A percentile compares a stretch with the other conserved stretches of the same genome.
phyloP scores from a whole-genome alignment of 2,888 invertebrate species.

The Caenorhabditis sp. region DNA sequence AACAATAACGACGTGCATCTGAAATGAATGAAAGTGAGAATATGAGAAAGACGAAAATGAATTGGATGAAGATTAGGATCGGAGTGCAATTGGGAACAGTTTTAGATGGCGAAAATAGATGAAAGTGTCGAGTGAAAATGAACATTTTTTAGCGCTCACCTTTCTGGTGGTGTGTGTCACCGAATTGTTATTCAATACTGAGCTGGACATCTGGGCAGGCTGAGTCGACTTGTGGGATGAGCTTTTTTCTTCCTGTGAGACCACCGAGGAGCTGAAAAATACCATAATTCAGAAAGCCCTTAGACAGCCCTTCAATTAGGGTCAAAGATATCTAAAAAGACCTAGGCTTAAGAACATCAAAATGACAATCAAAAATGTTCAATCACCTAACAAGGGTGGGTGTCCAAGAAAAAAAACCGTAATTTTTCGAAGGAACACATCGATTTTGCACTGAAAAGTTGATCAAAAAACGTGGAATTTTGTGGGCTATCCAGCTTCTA shows the following conservation, averaged over 20 bases:
- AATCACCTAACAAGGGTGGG: too few relatives aligned
- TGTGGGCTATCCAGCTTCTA: too few relatives aligned
- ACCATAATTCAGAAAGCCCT: constrained; percentile 2
- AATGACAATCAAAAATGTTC: too few relatives aligned
- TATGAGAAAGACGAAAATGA: background rate
- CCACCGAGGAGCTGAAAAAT: constrained; percentile 17
- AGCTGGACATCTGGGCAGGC: constrained; percentile 40
- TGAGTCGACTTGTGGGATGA: constrained; percentile 14
- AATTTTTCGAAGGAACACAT: too few relatives aligned
- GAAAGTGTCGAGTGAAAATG: constrained; percentile 8
- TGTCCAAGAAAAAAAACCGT: too few relatives aligned
- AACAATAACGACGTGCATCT: constrained; percentile 70
- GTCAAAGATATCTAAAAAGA: too few relatives aligned
- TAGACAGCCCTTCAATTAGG: too few relatives aligned
- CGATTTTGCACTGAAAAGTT: too few relatives aligned
- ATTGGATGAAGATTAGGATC: background rate
- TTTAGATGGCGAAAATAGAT: constrained; percentile 43
- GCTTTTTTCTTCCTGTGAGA: constrained; percentile 24
- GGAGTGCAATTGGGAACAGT: constrained; percentile 35
- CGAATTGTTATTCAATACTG: constrained; percentile 29
- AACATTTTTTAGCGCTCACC: constrained; percentile 8
- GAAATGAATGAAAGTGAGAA: background rate
- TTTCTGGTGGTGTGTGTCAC: constrained; percentile 14
- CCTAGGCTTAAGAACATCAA: too few relatives aligned
- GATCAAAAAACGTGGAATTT: too few relatives aligned